Evolutionary conservation across 2,113 vertebrate genomes (phyloP), one percentile per base, ranked within the genome.

Genomic region (Emydura subglobosa): DNA sequence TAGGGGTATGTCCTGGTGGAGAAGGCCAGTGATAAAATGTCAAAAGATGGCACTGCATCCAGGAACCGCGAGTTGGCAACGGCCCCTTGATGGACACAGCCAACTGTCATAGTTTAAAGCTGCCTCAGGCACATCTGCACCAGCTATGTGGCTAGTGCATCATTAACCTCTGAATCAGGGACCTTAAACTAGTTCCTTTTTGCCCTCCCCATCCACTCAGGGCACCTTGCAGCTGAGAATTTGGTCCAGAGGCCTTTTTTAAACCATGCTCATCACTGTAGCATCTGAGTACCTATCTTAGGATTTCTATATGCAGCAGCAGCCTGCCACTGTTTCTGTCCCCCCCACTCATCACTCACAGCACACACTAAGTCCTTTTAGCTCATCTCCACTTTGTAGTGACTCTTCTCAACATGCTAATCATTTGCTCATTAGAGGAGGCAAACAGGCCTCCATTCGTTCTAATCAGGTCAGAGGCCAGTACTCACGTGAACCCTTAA

Each of bases 381-480:
- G 72, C 10, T 76, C 24, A 12, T 42, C 10, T 44, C 24, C 39
- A 21, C 39, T 44, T 47, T 78, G 24, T 27, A 47, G 74, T 25
- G 29, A 10, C 50, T 84, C 50, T 92, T 88, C 83, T 74, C 91
- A 47, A 42, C 74, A 29, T 16, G 39, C 57, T 50, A 6, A 80
- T 85, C 72, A 72, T 53, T 50, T 84, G 61, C 85, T 31, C 55
- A 29, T 51, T 50, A 42, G 87, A 54, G 79, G 55, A 84, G 50
- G 19, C 61, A 87, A 39, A 12, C 76, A 39, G 79, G 68, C 24
- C 17, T 91, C 16, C 85, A 5, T 68, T 87, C 90, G n/a, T 59
- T 59, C 50, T 34, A 13, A 1, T 80, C 0, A 0, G 51, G 51
- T n/a, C 47, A 42, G 55, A 50, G 86, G 11, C 4, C 39, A 50